phyloP scores from a whole-genome alignment of 35 echinoderm and acorn worm species.

The Anneissia japonica region DNA sequence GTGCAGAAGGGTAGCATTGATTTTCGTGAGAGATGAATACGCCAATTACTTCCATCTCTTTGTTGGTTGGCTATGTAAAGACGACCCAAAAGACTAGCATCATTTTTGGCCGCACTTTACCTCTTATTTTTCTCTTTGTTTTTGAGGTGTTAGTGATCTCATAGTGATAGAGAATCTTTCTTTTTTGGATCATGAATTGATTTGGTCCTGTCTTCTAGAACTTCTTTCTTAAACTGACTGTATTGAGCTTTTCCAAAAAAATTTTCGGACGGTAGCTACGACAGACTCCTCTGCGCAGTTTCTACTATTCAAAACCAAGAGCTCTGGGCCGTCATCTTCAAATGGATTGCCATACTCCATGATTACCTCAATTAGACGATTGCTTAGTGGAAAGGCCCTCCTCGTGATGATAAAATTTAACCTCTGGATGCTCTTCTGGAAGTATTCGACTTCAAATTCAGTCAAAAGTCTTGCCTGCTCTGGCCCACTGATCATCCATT shows the following conservation, averaged over 20 bases:
- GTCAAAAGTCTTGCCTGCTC: conserved; percentile 1
- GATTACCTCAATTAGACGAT: not conserved
- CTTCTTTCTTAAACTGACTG: not conserved
- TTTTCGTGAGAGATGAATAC: no score
- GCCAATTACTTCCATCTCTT: no score
- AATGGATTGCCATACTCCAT: conserved; percentile 9
- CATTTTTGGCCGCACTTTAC: no score
- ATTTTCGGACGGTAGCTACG: not conserved
- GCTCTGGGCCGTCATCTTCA: not conserved
- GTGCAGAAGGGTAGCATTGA: no score
- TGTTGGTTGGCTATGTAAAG: no score
- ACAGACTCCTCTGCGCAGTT: not conserved
- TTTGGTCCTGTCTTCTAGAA: not conserved
- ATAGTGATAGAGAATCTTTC: not conserved
- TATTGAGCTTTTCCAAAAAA: not conserved
- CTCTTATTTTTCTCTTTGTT: no score
- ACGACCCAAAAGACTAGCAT: no score
- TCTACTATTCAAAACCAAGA: not conserved
- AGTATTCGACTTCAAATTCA: conserved; percentile 26
- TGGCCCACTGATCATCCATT: conserved; percentile 18
- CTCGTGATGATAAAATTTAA: conserved; percentile 4
- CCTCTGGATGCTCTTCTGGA: not conserved
- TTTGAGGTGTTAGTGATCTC: not conserved
- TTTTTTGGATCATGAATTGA: not conserved
- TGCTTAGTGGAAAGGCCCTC: not conserved